A percentile compares a stretch with the other conserved stretches of the same genome.
phyloP scores from a whole-genome alignment of 1,140 invertebrate genomes.

The Atta colombica region DNA sequence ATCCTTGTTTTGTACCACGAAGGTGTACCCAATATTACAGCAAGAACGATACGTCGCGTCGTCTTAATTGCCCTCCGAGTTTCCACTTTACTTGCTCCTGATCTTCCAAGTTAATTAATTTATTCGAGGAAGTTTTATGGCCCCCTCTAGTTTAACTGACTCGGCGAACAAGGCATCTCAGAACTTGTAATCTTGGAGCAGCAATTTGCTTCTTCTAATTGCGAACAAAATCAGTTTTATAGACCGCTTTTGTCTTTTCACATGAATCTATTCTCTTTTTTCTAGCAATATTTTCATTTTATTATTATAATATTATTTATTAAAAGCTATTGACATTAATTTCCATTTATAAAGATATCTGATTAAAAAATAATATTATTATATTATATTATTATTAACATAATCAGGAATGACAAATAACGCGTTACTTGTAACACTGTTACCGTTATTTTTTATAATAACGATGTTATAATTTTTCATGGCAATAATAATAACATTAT shows the following conservation, averaged over 20 bases:
- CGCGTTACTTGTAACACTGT: no score
- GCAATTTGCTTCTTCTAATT: slow-evolving; percentile 59
- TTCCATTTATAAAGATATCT: background rate
- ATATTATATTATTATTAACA: no score
- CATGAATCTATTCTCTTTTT: background rate
- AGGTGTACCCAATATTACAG: slow-evolving; percentile 33
- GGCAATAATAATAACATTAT: no score
- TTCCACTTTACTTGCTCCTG: slow-evolving; percentile 48
- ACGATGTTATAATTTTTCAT: no score
- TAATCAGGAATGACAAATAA: no score
- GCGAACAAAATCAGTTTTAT: slow-evolving; percentile 50
- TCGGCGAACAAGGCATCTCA: slow-evolving; percentile 35
- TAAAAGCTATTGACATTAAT: background rate
- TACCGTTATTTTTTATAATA: no score
- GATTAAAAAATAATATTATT: background rate
- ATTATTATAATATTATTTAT: background rate
- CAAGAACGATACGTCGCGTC: slow-evolving; percentile 53
- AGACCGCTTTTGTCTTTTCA: slow-evolving; percentile 19
- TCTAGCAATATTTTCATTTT: background rate
- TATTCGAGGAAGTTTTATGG: slow-evolving; percentile 65
- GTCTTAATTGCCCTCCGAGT: slow-evolving; percentile 44
- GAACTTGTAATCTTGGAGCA: slow-evolving; percentile 35
- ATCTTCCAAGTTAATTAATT: slow-evolving; percentile 66
- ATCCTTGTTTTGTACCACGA: background rate
- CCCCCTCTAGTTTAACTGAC: slow-evolving; percentile 36